Percentiles rank a stretch among this genome's conserved stretches.
Conservation (phyloP, 2,797 vertebrate species). For the Sebastes itinus region DNA sequence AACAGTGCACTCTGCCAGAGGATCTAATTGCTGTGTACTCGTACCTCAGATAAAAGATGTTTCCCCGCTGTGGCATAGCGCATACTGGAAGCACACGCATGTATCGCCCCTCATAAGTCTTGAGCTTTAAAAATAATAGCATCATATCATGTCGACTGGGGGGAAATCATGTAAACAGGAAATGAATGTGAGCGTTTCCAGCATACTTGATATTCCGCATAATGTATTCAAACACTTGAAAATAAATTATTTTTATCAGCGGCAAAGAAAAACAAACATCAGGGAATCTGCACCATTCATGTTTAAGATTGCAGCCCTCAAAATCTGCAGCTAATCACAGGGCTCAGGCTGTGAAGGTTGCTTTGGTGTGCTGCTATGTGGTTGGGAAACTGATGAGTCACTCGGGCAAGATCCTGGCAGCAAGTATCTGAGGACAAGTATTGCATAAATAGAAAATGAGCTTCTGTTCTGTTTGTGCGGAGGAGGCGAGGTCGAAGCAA, state of each 20-base stretch:
- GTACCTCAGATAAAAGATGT: slow-evolving; percentile 59
- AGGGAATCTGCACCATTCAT: slow-evolving; percentile 41
- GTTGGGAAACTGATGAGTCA: slow-evolving; percentile 61
- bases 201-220: slow-evolving; percentile 37
- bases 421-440: slow-evolving; percentile 25
- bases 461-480: slow-evolving; percentile 22
- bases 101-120: slow-evolving; percentile 1
- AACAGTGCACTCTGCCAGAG: slow-evolving; percentile 25
- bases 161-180: slow-evolving; percentile 58
- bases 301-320: slow-evolving; percentile 39
- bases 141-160: slow-evolving; percentile 24
- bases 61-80: slow-evolving; percentile 34
- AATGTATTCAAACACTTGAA: slow-evolving; percentile 47
- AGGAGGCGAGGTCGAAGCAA: slow-evolving; percentile 8
- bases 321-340: slow-evolving; percentile 52
- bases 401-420: slow-evolving; percentile 24
- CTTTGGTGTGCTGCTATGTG: slow-evolving; percentile 20
- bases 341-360: slow-evolving; percentile 45
- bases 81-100: slow-evolving; percentile 21
- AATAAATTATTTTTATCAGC: slow-evolving; percentile 47
- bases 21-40: slow-evolving; percentile 54
- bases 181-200: slow-evolving; percentile 48
- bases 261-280: slow-evolving; percentile 49
- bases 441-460: slow-evolving; percentile 56
- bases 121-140: slow-evolving; percentile 42